Percentiles rank a stretch among this genome's conserved stretches.
Conservation (phyloP, 2,113 vertebrate species). For the Otis tarda region DNA sequence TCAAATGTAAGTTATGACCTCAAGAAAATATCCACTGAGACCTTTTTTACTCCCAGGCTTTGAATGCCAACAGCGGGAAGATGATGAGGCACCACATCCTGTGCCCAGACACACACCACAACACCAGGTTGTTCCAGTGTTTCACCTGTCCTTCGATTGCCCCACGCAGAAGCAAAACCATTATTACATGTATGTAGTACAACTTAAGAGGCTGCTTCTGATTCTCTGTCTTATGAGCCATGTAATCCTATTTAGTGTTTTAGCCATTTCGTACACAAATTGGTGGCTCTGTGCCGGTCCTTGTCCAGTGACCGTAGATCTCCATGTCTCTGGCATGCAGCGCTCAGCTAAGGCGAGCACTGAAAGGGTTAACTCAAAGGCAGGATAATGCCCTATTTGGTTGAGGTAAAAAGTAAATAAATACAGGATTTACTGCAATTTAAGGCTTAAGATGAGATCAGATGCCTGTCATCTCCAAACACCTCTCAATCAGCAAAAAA, state of each 20-base stretch:
- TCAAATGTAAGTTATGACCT: not conserved
- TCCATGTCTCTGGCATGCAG: not conserved
- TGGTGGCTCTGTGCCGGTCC: not conserved
- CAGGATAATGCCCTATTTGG: not conserved
- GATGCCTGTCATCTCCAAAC: not conserved
- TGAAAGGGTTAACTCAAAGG: conserved; percentile 14
- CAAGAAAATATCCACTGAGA: not conserved
- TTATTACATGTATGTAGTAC: not conserved
- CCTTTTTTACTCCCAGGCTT: not conserved
- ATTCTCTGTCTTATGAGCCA: not conserved
- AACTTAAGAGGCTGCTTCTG: not conserved
- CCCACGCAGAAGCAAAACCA: not conserved
- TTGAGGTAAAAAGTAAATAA: conserved; percentile 61
- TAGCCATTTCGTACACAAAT: not conserved
- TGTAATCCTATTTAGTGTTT: not conserved
- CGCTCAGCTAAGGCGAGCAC: not conserved
- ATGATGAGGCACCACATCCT: fast-evolving
- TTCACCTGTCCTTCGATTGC: not conserved
- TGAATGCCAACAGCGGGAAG: not conserved
- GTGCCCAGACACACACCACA: not conserved
- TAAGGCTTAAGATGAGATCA: conserved; percentile 35
- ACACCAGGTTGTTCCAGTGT: not conserved
- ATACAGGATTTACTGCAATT: conserved; percentile 33
- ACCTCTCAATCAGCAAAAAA: conserved; percentile 62
- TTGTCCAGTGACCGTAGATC: not conserved